phyloP scores from a whole-genome alignment of 2,113 vertebrate genomes.

The Phoxinus phoxinus region DNA sequence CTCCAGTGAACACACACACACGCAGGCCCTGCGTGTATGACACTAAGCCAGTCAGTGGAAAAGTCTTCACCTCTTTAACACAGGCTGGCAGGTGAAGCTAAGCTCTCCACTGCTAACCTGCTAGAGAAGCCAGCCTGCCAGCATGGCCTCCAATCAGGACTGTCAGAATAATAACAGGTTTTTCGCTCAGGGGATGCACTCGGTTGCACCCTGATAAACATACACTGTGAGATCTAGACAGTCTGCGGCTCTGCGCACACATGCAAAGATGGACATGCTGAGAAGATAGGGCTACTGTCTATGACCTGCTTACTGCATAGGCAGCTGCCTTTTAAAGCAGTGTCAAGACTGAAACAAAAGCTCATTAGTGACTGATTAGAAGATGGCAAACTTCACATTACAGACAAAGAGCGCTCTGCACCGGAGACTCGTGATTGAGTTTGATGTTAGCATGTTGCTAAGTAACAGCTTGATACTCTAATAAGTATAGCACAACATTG shows the following conservation, averaged over 20 bases:
- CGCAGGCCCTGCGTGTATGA: slow-evolving; percentile 30
- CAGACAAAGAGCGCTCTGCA: background rate
- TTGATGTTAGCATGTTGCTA: slow-evolving; percentile 17
- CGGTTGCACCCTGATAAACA: slow-evolving; percentile 79
- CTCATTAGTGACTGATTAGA: background rate
- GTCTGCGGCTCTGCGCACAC: background rate
- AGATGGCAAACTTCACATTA: background rate
- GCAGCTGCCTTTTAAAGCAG: background rate
- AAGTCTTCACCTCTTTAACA: slow-evolving; percentile 49
- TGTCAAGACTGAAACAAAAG: background rate
- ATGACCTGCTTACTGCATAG: no score
- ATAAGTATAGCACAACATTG: background rate
- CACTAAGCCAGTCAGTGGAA: slow-evolving; percentile 53
- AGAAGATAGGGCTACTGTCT: background rate
- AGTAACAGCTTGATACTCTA: slow-evolving; percentile 10
- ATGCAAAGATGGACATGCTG: background rate
- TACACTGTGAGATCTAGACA: slow-evolving; percentile 54
- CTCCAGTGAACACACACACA: slow-evolving; percentile 14
- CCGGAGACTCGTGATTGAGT: background rate
- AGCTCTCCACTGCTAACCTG: slow-evolving; percentile 50
- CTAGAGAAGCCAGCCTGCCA: slow-evolving; percentile 59
- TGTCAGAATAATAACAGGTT: slow-evolving; percentile 76
- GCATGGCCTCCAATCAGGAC: slow-evolving; percentile 66
- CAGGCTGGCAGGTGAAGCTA: slow-evolving; percentile 57
- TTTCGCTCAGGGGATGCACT: slow-evolving; percentile 72